Evolutionary conservation across 2,113 vertebrate species (phyloP).

Genomic region (Puntigrus tetrazona): DNA sequence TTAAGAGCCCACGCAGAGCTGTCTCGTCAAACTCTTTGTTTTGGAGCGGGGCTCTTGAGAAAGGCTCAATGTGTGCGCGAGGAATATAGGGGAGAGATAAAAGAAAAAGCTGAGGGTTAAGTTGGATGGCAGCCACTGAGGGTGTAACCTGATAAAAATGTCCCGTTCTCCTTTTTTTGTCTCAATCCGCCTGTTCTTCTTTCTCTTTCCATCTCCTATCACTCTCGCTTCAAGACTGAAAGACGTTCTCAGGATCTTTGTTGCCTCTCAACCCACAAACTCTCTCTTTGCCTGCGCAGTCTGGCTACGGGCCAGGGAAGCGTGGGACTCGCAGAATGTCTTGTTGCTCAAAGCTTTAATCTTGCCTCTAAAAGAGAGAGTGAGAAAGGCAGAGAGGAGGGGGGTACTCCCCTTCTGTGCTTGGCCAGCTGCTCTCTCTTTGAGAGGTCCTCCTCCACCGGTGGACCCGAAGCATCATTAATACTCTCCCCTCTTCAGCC

Average conservation of each 20-base stretch:
- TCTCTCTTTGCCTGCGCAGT: constrained; percentile 28
- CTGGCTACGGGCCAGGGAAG: constrained; percentile 31
- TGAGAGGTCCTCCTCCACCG: background rate
- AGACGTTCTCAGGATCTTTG: constrained; percentile 17
- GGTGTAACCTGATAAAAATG: constrained; percentile 37
- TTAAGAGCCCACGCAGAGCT: constrained; percentile 39
- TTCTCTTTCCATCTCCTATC: constrained; percentile 8
- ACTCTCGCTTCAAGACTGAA: constrained; percentile 18
- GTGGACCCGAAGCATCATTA: background rate
- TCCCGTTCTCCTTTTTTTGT: background rate
- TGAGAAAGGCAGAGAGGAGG: constrained; percentile 14
- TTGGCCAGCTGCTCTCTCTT: constrained; percentile 19
- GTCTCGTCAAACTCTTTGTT: constrained; percentile 17
- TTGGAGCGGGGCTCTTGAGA: constrained; percentile 6
- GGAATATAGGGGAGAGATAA: background rate
- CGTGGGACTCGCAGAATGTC: constrained; percentile 51
- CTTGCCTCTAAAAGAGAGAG: constrained; percentile 19
- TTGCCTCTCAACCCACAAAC: constrained; percentile 15
- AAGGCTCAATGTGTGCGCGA: background rate
- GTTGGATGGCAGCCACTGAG: constrained; percentile 16
- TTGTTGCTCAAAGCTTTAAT: constrained; percentile 49
- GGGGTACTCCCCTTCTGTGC: background rate
- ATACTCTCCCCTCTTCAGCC: constrained; percentile 3
- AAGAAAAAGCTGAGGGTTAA: background rate
- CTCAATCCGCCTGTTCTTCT: background rate